Percentiles rank a stretch among this genome's conserved stretches.
Evolutionary conservation across 2,797 vertebrate species (phyloP).

Genomic region (Leucoraja ocellata): DNA sequence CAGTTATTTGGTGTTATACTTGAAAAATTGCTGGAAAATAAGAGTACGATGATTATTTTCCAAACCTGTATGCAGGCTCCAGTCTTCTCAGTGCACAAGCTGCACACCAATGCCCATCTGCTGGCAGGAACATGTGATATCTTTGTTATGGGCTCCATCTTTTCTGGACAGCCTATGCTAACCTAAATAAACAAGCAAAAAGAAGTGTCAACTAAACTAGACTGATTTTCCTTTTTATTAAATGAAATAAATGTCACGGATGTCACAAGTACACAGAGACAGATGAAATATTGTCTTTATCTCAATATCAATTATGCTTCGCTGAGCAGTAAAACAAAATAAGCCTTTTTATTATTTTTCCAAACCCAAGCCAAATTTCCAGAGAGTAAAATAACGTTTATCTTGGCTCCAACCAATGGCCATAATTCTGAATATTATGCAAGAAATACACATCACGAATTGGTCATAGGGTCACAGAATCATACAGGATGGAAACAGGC

Average conservation of each 20-base stretch:
- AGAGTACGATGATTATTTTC: neutral
- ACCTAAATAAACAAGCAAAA: slow-evolving; percentile 53
- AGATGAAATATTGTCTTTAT: neutral
- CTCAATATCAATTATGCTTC: neutral
- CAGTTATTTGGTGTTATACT: no score
- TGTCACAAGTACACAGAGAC: neutral
- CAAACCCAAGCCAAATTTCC: neutral
- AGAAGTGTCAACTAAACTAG: neutral
- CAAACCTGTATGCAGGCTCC: slow-evolving; percentile 91
- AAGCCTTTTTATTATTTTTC: neutral
- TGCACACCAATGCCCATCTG: slow-evolving; percentile 91
- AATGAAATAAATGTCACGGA: neutral
- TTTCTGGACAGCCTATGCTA: slow-evolving; percentile 94
- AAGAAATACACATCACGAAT: neutral
- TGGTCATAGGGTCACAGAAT: no score
- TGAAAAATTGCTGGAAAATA: no score
- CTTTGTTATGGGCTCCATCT: slow-evolving; percentile 98
- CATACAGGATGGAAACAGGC: no score
- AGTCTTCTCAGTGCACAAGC: slow-evolving; percentile 86
- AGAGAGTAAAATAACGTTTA: slow-evolving; percentile 45
- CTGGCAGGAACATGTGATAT: slow-evolving; percentile 94
- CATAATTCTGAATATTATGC: neutral
- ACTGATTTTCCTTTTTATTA: neutral
- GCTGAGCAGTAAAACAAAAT: neutral
- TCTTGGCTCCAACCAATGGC: neutral